Evolutionary conservation across 2,113 vertebrate genomes (phyloP).

Genomic region (Burhinus oedicnemus): DNA sequence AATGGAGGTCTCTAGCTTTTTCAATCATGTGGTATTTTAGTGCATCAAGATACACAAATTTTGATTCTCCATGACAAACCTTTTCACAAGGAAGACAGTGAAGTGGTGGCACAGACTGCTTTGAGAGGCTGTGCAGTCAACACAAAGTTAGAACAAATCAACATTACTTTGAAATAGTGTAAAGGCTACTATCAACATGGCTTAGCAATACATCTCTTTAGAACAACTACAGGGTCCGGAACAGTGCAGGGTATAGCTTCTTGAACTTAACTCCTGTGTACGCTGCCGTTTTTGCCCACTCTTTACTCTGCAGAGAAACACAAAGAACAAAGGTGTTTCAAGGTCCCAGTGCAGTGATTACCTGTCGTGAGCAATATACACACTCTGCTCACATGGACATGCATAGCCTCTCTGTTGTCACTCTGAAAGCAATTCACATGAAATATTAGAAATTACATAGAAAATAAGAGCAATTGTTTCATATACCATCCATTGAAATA

Average conservation of each 20-base stretch:
- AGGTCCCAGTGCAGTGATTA: background rate
- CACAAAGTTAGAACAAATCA: background rate
- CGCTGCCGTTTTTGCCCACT: background rate
- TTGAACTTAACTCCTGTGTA: background rate
- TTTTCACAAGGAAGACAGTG: background rate
- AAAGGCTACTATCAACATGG: background rate
- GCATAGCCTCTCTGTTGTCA: background rate
- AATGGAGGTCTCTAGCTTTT: background rate
- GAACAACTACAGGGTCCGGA: background rate
- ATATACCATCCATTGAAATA: background rate
- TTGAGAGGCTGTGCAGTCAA: background rate
- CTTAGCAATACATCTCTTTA: background rate
- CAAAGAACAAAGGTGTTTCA: background rate
- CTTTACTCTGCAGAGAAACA: background rate
- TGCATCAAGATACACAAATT: background rate
- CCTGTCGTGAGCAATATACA: background rate
- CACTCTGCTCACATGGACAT: fast-evolving
- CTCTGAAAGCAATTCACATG: background rate
- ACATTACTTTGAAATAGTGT: background rate
- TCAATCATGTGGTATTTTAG: background rate
- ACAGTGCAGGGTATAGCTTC: background rate
- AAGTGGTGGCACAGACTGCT: background rate
- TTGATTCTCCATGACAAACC: background rate
- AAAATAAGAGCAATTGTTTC: background rate
- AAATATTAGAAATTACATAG: background rate